Conservation (phyloP, 2,888 invertebrate genomes). For the Cataglyphis albicans region DNA sequence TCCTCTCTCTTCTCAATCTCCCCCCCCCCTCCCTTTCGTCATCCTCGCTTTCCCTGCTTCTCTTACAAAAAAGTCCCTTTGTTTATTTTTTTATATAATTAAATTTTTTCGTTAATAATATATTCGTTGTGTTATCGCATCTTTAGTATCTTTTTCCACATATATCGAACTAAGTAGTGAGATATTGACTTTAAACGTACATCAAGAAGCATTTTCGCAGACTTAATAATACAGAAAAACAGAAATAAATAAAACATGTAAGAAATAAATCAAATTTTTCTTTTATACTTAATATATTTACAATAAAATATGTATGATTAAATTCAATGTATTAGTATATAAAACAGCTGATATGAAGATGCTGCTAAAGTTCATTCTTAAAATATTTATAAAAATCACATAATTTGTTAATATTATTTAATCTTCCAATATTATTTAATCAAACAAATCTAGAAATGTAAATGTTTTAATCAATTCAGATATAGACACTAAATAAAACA, state of each 20-base stretch:
- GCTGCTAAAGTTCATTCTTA: not conserved
- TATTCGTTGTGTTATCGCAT: not conserved
- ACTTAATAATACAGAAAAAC: not conserved
- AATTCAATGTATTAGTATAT: not conserved
- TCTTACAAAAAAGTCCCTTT: not conserved
- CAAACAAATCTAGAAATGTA: no score
- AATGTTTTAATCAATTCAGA: not conserved
- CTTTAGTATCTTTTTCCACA: not conserved
- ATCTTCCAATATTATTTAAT: no score
- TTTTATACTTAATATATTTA: not conserved
- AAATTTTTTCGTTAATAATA: not conserved
- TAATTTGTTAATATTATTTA: no score
- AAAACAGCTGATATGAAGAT: no score
- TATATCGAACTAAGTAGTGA: not conserved
- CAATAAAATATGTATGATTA: not conserved
- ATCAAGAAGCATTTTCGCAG: not conserved
- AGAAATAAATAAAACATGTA: not conserved
- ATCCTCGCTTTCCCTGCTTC: not conserved
- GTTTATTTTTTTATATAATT: not conserved
- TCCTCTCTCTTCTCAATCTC: constrained; percentile 26
- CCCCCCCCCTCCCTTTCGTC: not conserved
- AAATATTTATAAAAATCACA: not conserved
- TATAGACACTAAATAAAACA: not conserved
- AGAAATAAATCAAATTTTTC: not conserved
- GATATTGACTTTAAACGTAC: not conserved